Evolutionary conservation across 2,113 vertebrate species (phyloP), one percentile per base, ranked within the genome.

Genomic region (Oncorhynchus tshawytscha): DNA sequence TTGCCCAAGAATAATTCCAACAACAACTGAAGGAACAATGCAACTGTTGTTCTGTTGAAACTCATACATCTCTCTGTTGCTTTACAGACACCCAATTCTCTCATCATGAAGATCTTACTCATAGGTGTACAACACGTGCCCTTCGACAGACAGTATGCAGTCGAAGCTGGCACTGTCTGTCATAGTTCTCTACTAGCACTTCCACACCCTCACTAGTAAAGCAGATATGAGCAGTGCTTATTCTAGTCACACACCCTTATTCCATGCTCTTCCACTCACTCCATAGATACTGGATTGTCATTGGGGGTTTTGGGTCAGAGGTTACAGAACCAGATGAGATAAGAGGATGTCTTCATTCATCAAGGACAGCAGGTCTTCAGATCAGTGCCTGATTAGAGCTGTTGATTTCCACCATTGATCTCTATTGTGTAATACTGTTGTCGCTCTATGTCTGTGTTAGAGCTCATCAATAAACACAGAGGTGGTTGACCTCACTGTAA

Each of bases 21-120:
- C 80, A 87, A 84, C 84, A 89, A 85, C 78, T 73, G 71, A 72
- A 82, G 24, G 86, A 90, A 94, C 92, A 93, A 93, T 91, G 83
- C 85, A 67, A 65, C 79, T 77, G 77, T 93, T 94, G 91, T 93
- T 93, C 86, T 79, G 71, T 22, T 49, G 79, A 79, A 86, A 85
- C 72, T 48, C 73, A 48, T 87, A 87, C 85, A 91, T 85, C 80
- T 85, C 82, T 85, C 73, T 70, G 81, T 88, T 87, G 79, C 82
- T 80, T 76, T 78, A 72, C 67, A 31, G 81, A 86, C 70, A 39
- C 34, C 34, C 34, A 39, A 39, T 16, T 81, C 60, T 83, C 34
- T 81, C 62, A 45, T 27, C 25, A 2, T 18, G 18, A 72, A 72
- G 31, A 64, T 70, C 25, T 27, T 5, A 54, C 51, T 29, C 60